Conservation (phyloP, 2,888 invertebrate genomes). For the Strigamia transsilvanica region DNA sequence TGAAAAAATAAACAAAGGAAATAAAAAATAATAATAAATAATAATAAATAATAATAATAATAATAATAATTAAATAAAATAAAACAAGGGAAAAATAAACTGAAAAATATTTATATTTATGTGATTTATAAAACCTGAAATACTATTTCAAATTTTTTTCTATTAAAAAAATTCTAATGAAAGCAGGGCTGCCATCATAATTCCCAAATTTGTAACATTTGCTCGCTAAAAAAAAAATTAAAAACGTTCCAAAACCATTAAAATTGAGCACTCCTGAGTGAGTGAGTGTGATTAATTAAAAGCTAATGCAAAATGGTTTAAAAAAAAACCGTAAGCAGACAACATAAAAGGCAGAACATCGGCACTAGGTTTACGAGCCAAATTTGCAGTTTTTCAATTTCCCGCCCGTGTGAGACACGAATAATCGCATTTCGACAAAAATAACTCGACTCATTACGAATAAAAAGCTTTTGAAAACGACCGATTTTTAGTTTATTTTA, state of each 20-base stretch:
- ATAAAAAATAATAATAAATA: not conserved
- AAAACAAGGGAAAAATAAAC: not conserved
- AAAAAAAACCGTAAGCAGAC: no score
- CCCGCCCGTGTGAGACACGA: no score
- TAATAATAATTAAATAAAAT: not conserved
- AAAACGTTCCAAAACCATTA: not conserved
- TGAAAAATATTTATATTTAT: not conserved
- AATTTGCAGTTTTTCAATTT: no score
- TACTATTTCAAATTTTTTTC: not conserved
- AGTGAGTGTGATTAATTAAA: no score
- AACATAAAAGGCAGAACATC: not conserved
- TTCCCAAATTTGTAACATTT: not conserved
- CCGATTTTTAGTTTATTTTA: no score
- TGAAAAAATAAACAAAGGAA: not conserved
- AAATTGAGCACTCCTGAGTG: not conserved
- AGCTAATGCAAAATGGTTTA: no score
- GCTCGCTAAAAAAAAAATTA: conserved; percentile 16
- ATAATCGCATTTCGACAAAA: no score
- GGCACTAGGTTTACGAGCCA: not conserved
- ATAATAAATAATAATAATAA: not conserved
- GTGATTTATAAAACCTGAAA: not conserved
- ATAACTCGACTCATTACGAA: no score
- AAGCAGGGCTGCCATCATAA: conserved; percentile 52
- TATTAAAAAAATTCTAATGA: not conserved
- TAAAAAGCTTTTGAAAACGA: no score